Conservation (phyloP, 2,113 vertebrate genomes). For the Rattus rattus region DNA sequence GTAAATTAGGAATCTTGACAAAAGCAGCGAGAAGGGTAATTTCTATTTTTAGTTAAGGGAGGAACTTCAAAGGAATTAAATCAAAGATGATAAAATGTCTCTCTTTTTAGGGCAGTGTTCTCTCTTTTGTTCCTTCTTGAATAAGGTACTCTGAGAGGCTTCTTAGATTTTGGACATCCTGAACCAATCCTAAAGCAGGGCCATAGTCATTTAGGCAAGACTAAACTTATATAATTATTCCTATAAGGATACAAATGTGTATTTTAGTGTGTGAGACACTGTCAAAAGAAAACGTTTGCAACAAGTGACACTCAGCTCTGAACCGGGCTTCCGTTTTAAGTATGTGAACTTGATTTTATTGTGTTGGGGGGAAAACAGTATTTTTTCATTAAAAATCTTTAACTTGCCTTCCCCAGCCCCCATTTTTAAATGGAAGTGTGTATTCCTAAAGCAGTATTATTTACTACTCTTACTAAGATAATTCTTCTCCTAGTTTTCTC, state of each 20-base stretch:
- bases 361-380: neutral
- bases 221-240: slow-evolving; percentile 29
- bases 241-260: neutral
- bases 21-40: slow-evolving; percentile 30
- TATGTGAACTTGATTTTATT: neutral
- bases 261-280: slow-evolving; percentile 4
- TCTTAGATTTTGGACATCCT: neutral
- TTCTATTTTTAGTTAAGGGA: slow-evolving; percentile 59
- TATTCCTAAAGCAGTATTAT: neutral
- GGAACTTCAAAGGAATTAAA: slow-evolving; percentile 43
- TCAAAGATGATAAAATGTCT: neutral
- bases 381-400: neutral
- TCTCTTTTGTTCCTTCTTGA: neutral
- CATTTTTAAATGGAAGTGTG: neutral
- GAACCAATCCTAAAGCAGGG: neutral
- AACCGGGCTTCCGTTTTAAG: neutral
- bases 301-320: slow-evolving; percentile 49
- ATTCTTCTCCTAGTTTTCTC: neutral
- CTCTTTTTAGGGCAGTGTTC: neutral
- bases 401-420: neutral
- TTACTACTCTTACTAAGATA: slow-evolving; percentile 5
- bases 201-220: neutral
- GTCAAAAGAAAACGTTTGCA: slow-evolving; percentile 52
- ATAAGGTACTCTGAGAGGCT: neutral
- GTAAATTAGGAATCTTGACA: slow-evolving; percentile 25